These are phyloP conservation scores for Brachyistius frenatus DNA, from an alignment of 2,113 vertebrate genomes.

Conservation along the genomic window DNA sequence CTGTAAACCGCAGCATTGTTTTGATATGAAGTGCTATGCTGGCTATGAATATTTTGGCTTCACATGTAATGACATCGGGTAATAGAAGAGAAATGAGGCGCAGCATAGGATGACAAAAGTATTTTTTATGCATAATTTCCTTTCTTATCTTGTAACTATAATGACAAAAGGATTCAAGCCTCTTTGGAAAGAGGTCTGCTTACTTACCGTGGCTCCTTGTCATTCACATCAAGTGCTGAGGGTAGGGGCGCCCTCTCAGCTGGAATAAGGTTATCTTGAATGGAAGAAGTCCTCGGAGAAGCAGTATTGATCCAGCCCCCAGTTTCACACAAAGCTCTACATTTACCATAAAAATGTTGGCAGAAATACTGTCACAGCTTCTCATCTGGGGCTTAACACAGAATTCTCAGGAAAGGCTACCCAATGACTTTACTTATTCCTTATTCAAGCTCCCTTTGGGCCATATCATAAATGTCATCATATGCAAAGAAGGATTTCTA, in stretches of 20 bases:
- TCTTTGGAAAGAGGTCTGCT: slow-evolving; percentile 23
- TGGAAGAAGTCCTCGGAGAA: slow-evolving; percentile 69
- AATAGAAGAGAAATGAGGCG: background rate
- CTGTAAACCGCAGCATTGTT: background rate
- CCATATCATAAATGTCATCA: slow-evolving; percentile 79
- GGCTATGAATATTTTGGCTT: background rate
- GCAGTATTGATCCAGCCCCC: slow-evolving; percentile 74
- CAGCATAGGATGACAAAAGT: slow-evolving; percentile 9
- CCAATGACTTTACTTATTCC: slow-evolving; percentile 59
- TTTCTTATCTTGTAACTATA: slow-evolving; percentile 45
- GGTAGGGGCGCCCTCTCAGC: slow-evolving; percentile 44
- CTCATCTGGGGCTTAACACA: slow-evolving; percentile 65
- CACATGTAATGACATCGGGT: slow-evolving; percentile 4
- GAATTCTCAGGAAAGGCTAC: slow-evolving; percentile 44
- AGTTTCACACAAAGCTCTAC: slow-evolving; percentile 67
- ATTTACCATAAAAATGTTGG: slow-evolving; percentile 63
- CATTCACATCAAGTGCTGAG: slow-evolving; percentile 57
- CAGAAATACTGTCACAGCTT: slow-evolving; percentile 60
- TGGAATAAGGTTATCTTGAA: slow-evolving; percentile 71
- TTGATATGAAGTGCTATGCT: background rate
- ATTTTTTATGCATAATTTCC: slow-evolving; percentile 38
- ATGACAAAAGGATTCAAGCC: slow-evolving; percentile 27
- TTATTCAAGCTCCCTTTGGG: slow-evolving; percentile 67
- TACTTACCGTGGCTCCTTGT: slow-evolving; percentile 41
- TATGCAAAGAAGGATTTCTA: slow-evolving; percentile 75